Percentiles rank a stretch among this genome's conserved stretches.
Conservation (phyloP, 2,888 invertebrate species). For the Eupsilia transversa region DNA sequence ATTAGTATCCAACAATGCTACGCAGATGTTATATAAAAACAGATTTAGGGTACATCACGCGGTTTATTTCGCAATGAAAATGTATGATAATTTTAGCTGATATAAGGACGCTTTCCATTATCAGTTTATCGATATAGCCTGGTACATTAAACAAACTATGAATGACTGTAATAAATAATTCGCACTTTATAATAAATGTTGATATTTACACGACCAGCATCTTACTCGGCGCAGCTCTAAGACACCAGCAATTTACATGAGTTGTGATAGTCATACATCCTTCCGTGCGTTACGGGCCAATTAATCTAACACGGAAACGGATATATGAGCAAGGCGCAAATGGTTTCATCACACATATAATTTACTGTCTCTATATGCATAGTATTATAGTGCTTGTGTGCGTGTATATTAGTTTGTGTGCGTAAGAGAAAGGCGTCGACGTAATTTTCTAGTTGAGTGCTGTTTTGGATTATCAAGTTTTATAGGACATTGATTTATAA, state of each 20-base stretch:
- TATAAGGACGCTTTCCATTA: slow-evolving; percentile 17
- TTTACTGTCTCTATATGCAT: slow-evolving; percentile 70
- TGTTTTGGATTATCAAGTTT: slow-evolving; percentile 59
- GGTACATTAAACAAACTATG: background rate
- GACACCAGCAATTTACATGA: slow-evolving; percentile 86
- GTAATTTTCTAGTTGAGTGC: slow-evolving; percentile 62
- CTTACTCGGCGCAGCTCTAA: slow-evolving; percentile 56
- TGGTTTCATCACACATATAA: slow-evolving; percentile 84
- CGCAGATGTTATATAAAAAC: slow-evolving; percentile 81
- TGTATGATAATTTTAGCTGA: slow-evolving; percentile 41
- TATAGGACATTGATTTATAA: slow-evolving; percentile 64
- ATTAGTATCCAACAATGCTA: slow-evolving; percentile 86
- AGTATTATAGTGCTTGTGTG: slow-evolving; percentile 25
- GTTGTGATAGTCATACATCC: slow-evolving; percentile 87
- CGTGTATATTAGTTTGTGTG: slow-evolving; percentile 53
- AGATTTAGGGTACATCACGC: slow-evolving; percentile 70
- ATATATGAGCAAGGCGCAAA: slow-evolving; percentile 86
- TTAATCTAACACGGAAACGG: slow-evolving; percentile 90
- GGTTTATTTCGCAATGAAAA: slow-evolving; percentile 59
- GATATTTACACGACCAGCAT: slow-evolving; percentile 41
- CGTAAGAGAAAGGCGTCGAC: slow-evolving; percentile 56
- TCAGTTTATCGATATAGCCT: background rate
- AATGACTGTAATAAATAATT: slow-evolving; percentile 14
- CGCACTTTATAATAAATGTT: slow-evolving; percentile 40
- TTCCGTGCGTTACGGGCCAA: slow-evolving; percentile 88